Base-by-base conservation (phyloP, 2,888 invertebrate species). In the Lacanobia oleracea region DNA sequence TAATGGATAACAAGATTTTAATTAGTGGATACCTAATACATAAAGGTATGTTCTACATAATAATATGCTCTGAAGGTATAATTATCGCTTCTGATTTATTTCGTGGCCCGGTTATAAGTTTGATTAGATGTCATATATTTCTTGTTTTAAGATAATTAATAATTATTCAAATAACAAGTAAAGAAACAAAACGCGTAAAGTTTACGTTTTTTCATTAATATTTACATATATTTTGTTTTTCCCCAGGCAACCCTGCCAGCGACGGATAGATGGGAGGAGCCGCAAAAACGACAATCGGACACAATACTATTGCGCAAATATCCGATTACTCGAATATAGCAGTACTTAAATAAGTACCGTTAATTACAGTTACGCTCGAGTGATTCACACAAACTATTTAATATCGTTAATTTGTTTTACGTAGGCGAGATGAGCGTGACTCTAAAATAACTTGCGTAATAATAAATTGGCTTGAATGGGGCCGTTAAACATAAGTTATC, bases 221-320 rank as follows among this genome's bases (percentile, higher is more conserved):
- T 27, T 27, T 27, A 27, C 27, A 27, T 27, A 27, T 27, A 27
- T 27, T 27, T 27, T 27, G 27, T 33, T 33, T 33, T 33, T 33
- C 33, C 33, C 33, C 6, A 18, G 18, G 5, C 48, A 48, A 48
- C 48, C 48, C 48, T 48, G 48, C 7, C 7, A 4, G 1, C 48
- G 48, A 48, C 66, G 69, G 66, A 79, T 48, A 69, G 51, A 67
- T 62, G 67, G 69, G 62, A 70, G 56, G 72, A 4, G n/a, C 23
- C 14, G 6, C 51, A 23, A 51, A 51, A 12, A 48, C 60, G 33
- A 78, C 53, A 69, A 70, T 67, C 51, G 18, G 62, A 68, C 59
- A 60, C 53, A 59, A 27, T 27, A 21, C 23, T 37, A 64, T 84
- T 83, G 79, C 74, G 69, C 75, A 74, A 83, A 61, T 62, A 64